Percentiles rank a stretch among this genome's conserved stretches.
Evolutionary conservation across 2,113 vertebrate species (phyloP).

Genomic region (Megatriorchis doriae): DNA sequence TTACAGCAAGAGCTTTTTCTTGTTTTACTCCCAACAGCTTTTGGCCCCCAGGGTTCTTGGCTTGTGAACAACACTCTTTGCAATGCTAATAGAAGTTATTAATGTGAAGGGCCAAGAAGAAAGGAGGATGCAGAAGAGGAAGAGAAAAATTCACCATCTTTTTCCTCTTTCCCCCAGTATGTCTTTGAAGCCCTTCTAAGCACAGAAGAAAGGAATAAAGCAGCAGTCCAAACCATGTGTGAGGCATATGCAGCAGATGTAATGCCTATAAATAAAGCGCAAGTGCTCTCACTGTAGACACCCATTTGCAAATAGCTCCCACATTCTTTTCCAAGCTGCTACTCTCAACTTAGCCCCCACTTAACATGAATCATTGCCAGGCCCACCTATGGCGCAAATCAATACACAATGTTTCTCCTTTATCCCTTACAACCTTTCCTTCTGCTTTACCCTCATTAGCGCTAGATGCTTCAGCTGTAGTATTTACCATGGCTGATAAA

Average conservation of each 20-base stretch:
- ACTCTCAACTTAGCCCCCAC: background rate
- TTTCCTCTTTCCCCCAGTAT: background rate
- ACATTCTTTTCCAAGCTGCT: slow-evolving; percentile 21
- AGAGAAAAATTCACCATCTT: background rate
- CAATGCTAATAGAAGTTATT: background rate
- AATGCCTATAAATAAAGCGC: slow-evolving; percentile 43
- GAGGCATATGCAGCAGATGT: slow-evolving; percentile 4
- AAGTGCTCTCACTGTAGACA: background rate
- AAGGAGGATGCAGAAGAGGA: background rate
- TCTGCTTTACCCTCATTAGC: background rate
- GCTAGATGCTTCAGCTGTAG: background rate
- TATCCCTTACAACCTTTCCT: background rate
- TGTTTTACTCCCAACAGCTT: background rate
- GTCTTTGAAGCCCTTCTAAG: background rate
- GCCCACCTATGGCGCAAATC: background rate
- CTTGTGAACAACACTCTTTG: background rate
- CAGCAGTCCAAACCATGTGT: background rate
- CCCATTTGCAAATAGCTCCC: slow-evolving; percentile 5
- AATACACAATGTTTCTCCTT: background rate
- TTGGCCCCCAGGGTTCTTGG: background rate
- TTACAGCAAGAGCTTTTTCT: background rate
- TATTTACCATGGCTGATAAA: background rate
- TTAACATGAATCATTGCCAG: background rate
- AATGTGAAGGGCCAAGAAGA: background rate
- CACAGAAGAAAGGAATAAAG: background rate